Base-by-base conservation (phyloP, 2,113 vertebrate species). In the Coptodon bakossiorum region DNA sequence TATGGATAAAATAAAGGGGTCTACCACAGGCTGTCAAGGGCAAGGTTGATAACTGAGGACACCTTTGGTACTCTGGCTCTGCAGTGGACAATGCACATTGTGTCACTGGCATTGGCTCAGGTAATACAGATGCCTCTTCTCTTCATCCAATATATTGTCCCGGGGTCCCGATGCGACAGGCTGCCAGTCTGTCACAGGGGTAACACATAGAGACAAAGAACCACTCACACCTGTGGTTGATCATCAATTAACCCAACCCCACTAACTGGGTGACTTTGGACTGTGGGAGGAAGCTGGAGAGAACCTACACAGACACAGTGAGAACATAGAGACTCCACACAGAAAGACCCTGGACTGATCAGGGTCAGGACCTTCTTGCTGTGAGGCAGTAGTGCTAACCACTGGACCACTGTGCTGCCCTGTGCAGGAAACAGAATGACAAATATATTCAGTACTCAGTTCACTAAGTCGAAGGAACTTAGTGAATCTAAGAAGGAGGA, bases 191-290 rank as follows among this genome's bases (percentile, higher is more conserved):
- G 22, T 56, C 54, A 57, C 12, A 0, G 54, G 54, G 2, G 24
- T 57, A 57, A 29, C 7, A 57, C 56, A 57, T 29, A 0, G 7
- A 57, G 56, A 57, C 0, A 57, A 57, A 29, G 24, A 57, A 57
- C 13, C 0, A 0, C 24, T 9, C 56, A 57, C 24, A 57, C 56
- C 56, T 57, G 24, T 16, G 56, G 56, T 57, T 57, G 24, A 16
- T 57, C 56, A 57, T 0, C 56, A 29, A 29, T 57, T 57, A 29
- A 57, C 24, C 56, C 29, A 57, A 57, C 6, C 54, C 24, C 13
- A 57, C 4, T 29, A 57, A 29, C 54, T 57, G 24, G 54, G 24
- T 14, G 24, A 27, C 54, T 57, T 57, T 57, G 24, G 54, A 57
- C 54, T 14, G 54, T 57, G 7, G 12, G 54, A 57, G 24, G 54